These are phyloP conservation scores for Halichoerus grypus DNA, from an alignment of 2,113 vertebrate genomes.

Conservation along the genomic window DNA sequence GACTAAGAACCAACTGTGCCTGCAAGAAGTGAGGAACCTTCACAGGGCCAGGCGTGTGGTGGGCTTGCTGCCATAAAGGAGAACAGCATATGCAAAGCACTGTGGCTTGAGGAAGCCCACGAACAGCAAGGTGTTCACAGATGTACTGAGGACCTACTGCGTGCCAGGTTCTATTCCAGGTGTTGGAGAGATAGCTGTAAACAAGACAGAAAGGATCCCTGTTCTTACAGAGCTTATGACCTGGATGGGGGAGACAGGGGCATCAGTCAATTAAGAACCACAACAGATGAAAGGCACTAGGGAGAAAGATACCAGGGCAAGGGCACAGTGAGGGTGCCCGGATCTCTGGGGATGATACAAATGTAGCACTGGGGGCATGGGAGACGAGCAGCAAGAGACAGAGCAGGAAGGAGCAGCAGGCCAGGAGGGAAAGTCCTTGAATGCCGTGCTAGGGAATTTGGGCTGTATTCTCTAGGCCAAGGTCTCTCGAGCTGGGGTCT, in stretches of 20 bases:
- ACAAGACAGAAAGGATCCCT: not conserved
- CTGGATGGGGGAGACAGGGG: rapidly evolving
- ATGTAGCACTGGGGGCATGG: rapidly evolving
- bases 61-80: rapidly evolving
- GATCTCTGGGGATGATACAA: not conserved
- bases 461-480: rapidly evolving
- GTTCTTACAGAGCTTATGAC: rapidly evolving
- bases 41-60: rapidly evolving
- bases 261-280: not conserved
- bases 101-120: not conserved
- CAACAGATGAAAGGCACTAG: not conserved
- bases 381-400: not conserved
- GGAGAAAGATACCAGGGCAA: not conserved
- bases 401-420: not conserved
- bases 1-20: not conserved
- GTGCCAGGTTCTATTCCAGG: not conserved
- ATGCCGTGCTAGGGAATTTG: rapidly evolving
- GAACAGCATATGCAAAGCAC: not conserved
- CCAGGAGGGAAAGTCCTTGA: not conserved
- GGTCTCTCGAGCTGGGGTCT: not conserved
- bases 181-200: not conserved
- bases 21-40: rapidly evolving
- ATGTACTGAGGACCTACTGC: rapidly evolving
- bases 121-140: not conserved
- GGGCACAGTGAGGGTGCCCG: not conserved